phyloP scores from a whole-genome alignment of 2,113 vertebrate genomes.

The Tonatia bakeri region DNA sequence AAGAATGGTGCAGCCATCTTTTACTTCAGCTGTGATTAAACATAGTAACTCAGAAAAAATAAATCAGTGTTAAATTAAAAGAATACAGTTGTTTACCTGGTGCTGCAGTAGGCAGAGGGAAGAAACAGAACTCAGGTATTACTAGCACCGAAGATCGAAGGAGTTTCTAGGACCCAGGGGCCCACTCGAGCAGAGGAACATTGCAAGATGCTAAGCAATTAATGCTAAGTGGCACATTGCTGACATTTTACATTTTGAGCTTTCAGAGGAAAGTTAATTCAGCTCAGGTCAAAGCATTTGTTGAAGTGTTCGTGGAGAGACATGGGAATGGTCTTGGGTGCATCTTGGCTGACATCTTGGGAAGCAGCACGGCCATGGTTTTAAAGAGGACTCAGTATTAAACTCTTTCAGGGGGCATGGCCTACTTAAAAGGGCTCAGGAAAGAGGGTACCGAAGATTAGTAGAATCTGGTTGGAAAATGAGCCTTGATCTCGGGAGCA shows the following conservation, averaged over 20 bases:
- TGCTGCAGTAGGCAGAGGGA: background rate
- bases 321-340: background rate
- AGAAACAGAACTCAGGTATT: background rate
- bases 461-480: background rate
- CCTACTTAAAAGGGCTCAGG: background rate
- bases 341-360: background rate
- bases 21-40: background rate
- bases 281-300: background rate
- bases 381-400: background rate
- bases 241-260: background rate
- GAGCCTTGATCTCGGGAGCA: background rate
- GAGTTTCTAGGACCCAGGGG: background rate
- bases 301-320: background rate
- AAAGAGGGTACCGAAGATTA: background rate
- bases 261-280: conserved; percentile 26
- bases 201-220: background rate
- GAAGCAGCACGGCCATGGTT: background rate
- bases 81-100: background rate
- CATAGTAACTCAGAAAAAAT: background rate
- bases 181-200: background rate
- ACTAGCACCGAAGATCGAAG: background rate
- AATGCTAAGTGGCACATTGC: background rate
- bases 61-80: background rate
- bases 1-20: background rate
- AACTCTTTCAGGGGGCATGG: background rate